Evolutionary conservation across 1,140 invertebrate genomes (phyloP).

Genomic region (Drosophila parvula): DNA sequence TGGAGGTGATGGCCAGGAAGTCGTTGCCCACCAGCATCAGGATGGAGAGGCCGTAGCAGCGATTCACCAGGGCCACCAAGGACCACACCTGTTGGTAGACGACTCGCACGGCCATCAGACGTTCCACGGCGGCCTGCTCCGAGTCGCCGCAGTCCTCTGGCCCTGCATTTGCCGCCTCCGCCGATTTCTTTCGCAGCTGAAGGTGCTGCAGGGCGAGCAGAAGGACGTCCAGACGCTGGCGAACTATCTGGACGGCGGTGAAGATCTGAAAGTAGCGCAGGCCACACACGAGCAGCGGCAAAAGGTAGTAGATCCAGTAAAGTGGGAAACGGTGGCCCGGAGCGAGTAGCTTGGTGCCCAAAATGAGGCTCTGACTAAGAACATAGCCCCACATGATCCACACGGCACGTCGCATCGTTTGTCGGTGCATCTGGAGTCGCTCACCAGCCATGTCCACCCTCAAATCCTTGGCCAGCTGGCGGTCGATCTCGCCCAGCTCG

Average conservation of each 20-base stretch:
- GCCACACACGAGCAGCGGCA: constrained; percentile 70
- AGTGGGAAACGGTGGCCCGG: constrained; percentile 37
- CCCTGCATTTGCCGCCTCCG: not conserved
- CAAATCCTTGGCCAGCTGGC: constrained; percentile 50
- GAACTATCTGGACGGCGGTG: constrained; percentile 55
- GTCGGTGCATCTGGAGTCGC: constrained; percentile 23
- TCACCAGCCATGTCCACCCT: constrained; percentile 50
- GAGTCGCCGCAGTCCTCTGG: not conserved
- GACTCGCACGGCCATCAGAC: constrained; percentile 53
- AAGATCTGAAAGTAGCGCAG: constrained; percentile 79
- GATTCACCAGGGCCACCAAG: constrained; percentile 57
- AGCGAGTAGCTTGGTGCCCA: constrained; percentile 51
- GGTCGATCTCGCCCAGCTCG: constrained; percentile 67
- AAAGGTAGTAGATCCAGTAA: constrained; percentile 72
- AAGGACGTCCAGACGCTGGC: constrained; percentile 57
- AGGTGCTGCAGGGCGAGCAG: constrained; percentile 41
- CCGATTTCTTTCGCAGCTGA: constrained; percentile 33
- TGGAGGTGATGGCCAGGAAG: constrained; percentile 78
- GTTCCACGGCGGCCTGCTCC: constrained; percentile 41
- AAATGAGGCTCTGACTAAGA: constrained; percentile 59
- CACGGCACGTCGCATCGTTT: constrained; percentile 21
- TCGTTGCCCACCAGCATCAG: constrained; percentile 75
- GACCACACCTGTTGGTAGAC: constrained; percentile 73
- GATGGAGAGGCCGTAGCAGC: constrained; percentile 71
- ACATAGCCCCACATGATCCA: constrained; percentile 62